These are phyloP conservation scores for Styela clava DNA, from an alignment of 23 tunicate species.

Conservation along the genomic window DNA sequence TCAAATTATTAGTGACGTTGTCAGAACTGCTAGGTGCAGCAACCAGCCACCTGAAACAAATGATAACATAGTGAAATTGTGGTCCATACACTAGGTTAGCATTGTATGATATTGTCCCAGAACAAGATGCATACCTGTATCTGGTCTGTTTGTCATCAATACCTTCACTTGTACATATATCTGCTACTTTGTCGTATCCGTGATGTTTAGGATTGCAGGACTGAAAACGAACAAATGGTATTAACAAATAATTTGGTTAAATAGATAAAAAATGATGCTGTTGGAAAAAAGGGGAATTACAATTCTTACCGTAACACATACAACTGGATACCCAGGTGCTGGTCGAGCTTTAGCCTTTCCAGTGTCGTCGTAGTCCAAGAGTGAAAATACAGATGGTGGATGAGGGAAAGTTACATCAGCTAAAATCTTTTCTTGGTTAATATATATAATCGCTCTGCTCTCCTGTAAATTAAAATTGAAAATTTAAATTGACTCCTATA, in stretches of 20 bases:
- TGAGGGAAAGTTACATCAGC: conserved; percentile 98
- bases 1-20: conserved; percentile 69
- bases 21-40: conserved; percentile 82
- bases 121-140: conserved; percentile 49
- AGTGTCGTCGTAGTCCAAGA: conserved; percentile 86
- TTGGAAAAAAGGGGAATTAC: background rate
- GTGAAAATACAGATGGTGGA: conserved; percentile 60
- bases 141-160: conserved; percentile 75
- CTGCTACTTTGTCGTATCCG: conserved; percentile 64
- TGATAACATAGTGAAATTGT: background rate
- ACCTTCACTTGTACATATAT: conserved; percentile 84
- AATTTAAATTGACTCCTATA: background rate
- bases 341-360: conserved; percentile 46
- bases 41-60: conserved; percentile 71
- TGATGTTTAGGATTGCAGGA: conserved; percentile 95
- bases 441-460: conserved; percentile 82
- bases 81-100: background rate
- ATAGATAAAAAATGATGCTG: background rate
- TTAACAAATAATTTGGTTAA: background rate
- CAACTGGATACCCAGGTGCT: conserved; percentile 85
- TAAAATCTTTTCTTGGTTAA: conserved; percentile 81
- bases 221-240: conserved; percentile 28
- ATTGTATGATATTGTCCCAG: background rate
- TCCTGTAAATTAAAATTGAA: conserved; percentile 33
- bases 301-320: conserved; percentile 86